Evolutionary conservation across 2,113 vertebrate species (phyloP), one percentile per base, ranked within the genome.

Genomic region (Engraulis encrasicolus): DNA sequence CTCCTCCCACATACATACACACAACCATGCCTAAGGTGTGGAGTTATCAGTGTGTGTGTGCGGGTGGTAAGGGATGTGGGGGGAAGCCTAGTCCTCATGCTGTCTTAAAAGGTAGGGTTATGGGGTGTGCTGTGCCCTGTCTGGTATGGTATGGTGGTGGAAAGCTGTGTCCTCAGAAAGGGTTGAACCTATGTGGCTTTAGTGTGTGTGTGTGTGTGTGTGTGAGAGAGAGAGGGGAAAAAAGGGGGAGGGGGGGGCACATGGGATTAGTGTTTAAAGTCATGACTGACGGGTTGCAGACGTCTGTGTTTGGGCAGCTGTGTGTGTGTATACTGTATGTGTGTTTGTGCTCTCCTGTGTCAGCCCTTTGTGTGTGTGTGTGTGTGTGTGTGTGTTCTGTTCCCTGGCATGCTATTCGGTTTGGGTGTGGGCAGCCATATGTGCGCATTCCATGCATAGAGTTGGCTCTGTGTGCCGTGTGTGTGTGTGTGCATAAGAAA

Each of bases 261-360:
- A 82, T 86, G 15, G 66, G 66, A 74, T 74, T 74, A 74, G 61
- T 31, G 66, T 74, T 34, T 17, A 74, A 74, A 74, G 66, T 74
- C 66, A 74, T 74, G 66, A 74, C 27, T 74, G 66, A 74, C 12
- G 15, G 66, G 34, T 74, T 74, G 80, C 84, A 50, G 79, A 84
- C 36, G 82, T 90, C 81, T 91, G 82, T 89, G 86, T 89, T 86
- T 86, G 86, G 85, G 83, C 86, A 87, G 84, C 86, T 80, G 79
- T 88, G 84, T 87, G 84, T 87, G 86, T 85, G 58, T 89, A 81
- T 87, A 40, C 79, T 87, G 84, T 87, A 86, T 85, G 58, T 89
- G 82, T 87, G 48, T 81, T 71, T 83, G 86, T 88, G 23, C 40
- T 3, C 40, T 45, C 40, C 40, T 45, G 40, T 45, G 40, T 45